These are phyloP conservation scores for Aldabrachelys gigantea DNA, from an alignment of 2,113 vertebrate species.

Conservation along the genomic window DNA sequence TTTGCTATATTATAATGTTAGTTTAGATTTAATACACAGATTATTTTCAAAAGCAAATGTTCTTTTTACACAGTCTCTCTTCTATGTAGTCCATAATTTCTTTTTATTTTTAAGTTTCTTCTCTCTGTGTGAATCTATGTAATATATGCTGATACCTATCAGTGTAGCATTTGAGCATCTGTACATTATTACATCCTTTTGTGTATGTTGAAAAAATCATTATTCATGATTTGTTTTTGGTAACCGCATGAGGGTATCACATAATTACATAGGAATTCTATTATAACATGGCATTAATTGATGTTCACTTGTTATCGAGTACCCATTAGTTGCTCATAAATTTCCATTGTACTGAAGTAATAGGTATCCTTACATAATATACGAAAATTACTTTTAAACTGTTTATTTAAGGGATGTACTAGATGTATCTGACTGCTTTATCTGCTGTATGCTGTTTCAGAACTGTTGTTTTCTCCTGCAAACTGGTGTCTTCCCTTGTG, in stretches of 20 bases:
- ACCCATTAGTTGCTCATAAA: accelerated
- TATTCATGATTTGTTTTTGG: background rate
- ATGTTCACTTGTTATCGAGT: background rate
- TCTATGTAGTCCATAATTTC: background rate
- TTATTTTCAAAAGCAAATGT: background rate
- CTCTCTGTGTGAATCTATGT: background rate
- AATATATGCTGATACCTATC: background rate
- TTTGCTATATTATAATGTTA: background rate
- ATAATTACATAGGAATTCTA: background rate
- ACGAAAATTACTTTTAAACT: background rate
- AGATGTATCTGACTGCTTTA: background rate
- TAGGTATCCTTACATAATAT: background rate
- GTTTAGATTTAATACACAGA: background rate
- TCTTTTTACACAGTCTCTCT: background rate
- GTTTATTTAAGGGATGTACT: background rate
- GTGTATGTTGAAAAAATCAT: background rate
- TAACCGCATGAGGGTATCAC: background rate
- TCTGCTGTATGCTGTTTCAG: background rate
- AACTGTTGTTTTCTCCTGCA: background rate
- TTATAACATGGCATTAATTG: background rate
- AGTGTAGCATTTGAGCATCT: background rate
- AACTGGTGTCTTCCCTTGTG: slow-evolving; percentile 52
- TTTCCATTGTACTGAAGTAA: background rate
- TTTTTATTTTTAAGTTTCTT: background rate
- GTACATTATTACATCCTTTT: background rate